phyloP scores from a whole-genome alignment of 2,113 vertebrate genomes.

The Aphyosemion australe region DNA sequence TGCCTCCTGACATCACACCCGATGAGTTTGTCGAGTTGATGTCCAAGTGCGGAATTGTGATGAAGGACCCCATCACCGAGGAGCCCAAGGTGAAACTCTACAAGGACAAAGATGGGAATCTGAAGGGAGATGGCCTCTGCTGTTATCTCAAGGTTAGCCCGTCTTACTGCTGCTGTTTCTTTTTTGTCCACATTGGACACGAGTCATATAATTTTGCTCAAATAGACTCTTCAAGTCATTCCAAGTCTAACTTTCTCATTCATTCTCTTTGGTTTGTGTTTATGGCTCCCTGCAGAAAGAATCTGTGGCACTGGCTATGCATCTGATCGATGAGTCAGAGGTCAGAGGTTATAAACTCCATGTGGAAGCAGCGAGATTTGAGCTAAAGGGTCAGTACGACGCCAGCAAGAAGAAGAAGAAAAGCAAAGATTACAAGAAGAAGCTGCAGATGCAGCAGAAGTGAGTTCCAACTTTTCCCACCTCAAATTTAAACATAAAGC shows the following conservation, averaged over 20 bases:
- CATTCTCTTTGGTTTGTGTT: not conserved
- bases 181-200: not conserved
- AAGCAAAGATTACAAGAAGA: slow-evolving; percentile 94
- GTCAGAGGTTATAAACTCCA: slow-evolving; percentile 92
- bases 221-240: not conserved
- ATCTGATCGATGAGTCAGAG: slow-evolving; percentile 92
- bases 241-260: no score
- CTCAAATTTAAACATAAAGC: not conserved
- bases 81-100: slow-evolving; percentile 97
- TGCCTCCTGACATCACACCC: slow-evolving; percentile 90
- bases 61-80: slow-evolving; percentile 91
- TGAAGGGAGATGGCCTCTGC: slow-evolving; percentile 96
- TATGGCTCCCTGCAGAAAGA: slow-evolving; percentile 82
- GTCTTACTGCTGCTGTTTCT: not conserved
- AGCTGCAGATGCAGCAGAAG: slow-evolving; percentile 91
- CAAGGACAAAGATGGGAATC: slow-evolving; percentile 92
- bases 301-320: slow-evolving; percentile 88
- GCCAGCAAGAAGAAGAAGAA: slow-evolving; percentile 96
- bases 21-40: slow-evolving; percentile 93
- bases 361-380: slow-evolving; percentile 91
- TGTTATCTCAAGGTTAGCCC: slow-evolving; percentile 93
- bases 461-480: slow-evolving; percentile 56
- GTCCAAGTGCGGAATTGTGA: slow-evolving; percentile 95
- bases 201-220: not conserved
- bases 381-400: slow-evolving; percentile 93